Base-by-base conservation (phyloP, 2,888 invertebrate genomes). In the Hyposoter dolosus region DNA sequence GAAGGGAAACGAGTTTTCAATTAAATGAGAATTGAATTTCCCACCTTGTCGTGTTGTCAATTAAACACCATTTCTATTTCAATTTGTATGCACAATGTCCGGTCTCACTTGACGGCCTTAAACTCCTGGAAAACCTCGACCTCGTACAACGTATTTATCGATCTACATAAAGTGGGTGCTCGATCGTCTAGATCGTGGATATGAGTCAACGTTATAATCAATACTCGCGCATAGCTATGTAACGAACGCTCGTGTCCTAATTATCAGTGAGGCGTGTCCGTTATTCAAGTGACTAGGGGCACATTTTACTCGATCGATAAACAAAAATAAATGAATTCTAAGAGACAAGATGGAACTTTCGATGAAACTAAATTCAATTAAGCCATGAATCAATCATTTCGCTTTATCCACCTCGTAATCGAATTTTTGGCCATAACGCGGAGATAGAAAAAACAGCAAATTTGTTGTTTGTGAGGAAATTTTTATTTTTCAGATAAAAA, bases 201-300 rank as follows among this genome's bases (percentile, higher is more conserved):
- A 80, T 56, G 28, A 19, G 15, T 28, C 77, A 76, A 63, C 71
- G n/a, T 45, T 75, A 63, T 75, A 82, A 88, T 88, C 84, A 83
- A 86, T 88, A 72, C 86, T 84, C 75, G 77, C 82, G 82, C 83
- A 28, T 71, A 74, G 40, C 66, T 47, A 17, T 74, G 40, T 68
- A 85, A 86, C 84, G 81, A 85, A 84, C 84, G 81, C 87, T 85
- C 79, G 82, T 87, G 87, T 84, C 87, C 87, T 87, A 88, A 88
- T 88, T 88, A 87, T 86, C 82, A 63, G 43, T 66, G 69, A 85
- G 88, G 88, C 86, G 87, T 86, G 88, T 84, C 86, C 74, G 77
- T 74, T 63, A 53, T n/a, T 43, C 66, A n/a, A 75, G 82, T 65
- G 74, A 50, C 50, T 17, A 35, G 60, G 60, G 32, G 15, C 35